Base-by-base conservation (phyloP, 2,113 vertebrate species). In the Mormyrus iriodes region DNA sequence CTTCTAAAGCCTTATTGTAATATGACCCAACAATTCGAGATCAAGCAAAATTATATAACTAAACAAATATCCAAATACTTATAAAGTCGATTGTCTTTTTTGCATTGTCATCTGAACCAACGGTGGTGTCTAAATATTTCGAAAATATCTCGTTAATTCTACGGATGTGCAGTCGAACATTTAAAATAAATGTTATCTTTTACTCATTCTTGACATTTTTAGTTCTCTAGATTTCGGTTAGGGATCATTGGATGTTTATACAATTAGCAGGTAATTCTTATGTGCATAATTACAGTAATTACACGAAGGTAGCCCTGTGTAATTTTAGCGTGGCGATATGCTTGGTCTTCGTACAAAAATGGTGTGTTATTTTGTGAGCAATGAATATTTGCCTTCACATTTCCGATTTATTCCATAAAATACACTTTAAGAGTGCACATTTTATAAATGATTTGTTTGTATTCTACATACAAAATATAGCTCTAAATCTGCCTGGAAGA, bases 211-310 rank as follows among this genome's bases (percentile, higher is more conserved):
- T 95, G 95, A 27, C 5, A 88, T 89, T 85, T 94, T 96, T 96
- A 95, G 95, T 95, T 97, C 96, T 96, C 96, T 97, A 96, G 95
- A 96, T 97, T 97, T 96, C 95, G 96, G 97, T 97, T 97, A 96
- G 96, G 55, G 96, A 94, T 95, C 96, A 97, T 96, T 96, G 96
- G 96, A 97, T 96, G 96, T 96, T 97, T 97, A 97, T 97, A 96
- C 95, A 96, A 97, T 97, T 96, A 97, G 96, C 96, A 96, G 96
- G 95, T 97, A 97, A 96, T 97, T 97, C 96, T 95, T 96, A 96
- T 96, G 96, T 96, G 96, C 95, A 96, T 87, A 87, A 87, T 87
- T 87, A 97, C 96, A 96, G 95, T 96, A 96, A 97, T 97, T 97
- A 96, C 95, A 96, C 96, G 96, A 96, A 97, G 96, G 96, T 97